phyloP scores from a whole-genome alignment of 2,113 vertebrate species.

The Antechinus flavipes region DNA sequence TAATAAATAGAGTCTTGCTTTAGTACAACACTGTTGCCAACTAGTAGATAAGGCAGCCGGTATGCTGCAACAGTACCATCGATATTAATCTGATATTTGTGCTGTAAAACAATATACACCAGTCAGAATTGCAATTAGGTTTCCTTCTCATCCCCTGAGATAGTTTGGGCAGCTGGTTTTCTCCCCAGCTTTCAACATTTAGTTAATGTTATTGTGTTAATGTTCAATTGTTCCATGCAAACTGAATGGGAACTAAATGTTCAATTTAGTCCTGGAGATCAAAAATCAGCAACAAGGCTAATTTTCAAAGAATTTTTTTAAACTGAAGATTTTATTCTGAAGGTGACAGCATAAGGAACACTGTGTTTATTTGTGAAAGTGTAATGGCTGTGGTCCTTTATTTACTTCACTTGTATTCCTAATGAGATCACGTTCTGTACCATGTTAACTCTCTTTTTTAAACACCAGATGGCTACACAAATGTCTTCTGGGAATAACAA shows the following conservation, averaged over 20 bases:
- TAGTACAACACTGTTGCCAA: slow-evolving; percentile 95
- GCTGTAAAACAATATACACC: slow-evolving; percentile 84
- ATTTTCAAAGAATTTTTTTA: neutral
- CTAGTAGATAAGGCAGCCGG: slow-evolving; percentile 95
- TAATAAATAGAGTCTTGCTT: slow-evolving; percentile 98
- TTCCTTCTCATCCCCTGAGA: neutral
- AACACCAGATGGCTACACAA: slow-evolving; percentile 10
- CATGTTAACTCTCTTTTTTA: neutral
- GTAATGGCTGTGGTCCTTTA: neutral
- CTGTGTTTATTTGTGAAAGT: neutral
- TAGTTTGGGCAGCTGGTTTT: neutral
- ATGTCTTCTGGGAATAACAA: slow-evolving; percentile 38
- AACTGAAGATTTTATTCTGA: neutral
- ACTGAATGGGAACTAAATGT: neutral
- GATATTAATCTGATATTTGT: slow-evolving; percentile 98
- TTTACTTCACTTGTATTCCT: neutral
- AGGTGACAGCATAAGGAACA: neutral
- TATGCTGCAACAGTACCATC: slow-evolving; percentile 98
- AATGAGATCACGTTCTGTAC: neutral
- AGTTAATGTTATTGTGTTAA: neutral
- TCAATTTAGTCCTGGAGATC: slow-evolving; percentile 1
- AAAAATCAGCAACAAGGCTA: slow-evolving; percentile 7
- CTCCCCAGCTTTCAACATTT: neutral
- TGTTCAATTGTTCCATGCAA: neutral
- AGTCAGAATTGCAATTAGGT: neutral